Evolutionary conservation across 2,888 invertebrate species (phyloP), one percentile per base, ranked within the genome.

Genomic region (Callinectes sapidus): DNA sequence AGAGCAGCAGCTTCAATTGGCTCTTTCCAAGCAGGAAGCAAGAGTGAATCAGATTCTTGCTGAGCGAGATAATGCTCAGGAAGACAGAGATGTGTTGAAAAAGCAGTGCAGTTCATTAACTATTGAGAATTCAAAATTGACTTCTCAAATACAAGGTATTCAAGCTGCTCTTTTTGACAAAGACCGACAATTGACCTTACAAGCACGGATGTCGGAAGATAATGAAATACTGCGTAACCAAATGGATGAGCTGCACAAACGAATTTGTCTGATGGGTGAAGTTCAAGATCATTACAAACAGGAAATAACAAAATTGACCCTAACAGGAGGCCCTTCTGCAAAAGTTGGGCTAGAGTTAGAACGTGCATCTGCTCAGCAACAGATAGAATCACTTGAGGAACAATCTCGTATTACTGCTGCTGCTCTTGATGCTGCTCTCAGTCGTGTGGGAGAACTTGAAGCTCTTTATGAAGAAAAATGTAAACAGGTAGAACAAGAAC

Each of bases 1-100:
- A 87, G 93, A 93, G n/a, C 93, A 93, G 86, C 91, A 91, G 77
- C 87, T 93, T 18, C 93, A 93, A 48, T 89, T 54, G 32, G 90
- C 85, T 16, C 54, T 93, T 23, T 35, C 81, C n/a, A 48, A 91
- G 61, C 85, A 93, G 23, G 91, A 93, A 35, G 90, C 28, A 32
- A 87, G 66, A 48, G 39, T 93, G 28, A 93, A 39, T 54, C 86
- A 91, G 54, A 35, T 93, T 23, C 71, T 32, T 42, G 35, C 71
- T 32, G 93, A 93, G 23, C 42, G 87, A 14, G 93, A 91, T 32
- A 66, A 54, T 87, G 89, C 93, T 18, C 85, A 93, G 77, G 54
- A 93, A 54, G 91, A 91, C 35, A 85, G 93, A 23, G 89, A 91
- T 18, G 14, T 91, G 16, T 87, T 93, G 23, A 54, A 86, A 39